Evolutionary conservation across 2,888 invertebrate species (phyloP).

Genomic region (Gortyna flavago): DNA sequence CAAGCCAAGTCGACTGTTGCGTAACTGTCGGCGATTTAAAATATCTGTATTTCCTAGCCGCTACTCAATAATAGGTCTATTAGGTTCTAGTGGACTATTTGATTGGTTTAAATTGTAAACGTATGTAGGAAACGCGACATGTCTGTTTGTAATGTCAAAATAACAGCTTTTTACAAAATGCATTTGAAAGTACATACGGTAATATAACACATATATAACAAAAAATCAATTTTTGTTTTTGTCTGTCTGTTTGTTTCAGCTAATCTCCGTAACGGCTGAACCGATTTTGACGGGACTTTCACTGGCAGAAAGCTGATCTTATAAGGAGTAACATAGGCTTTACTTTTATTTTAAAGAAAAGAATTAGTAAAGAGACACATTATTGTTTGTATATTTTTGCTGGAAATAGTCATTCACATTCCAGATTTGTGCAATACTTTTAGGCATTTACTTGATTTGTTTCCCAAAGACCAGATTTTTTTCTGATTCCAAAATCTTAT

Average conservation of each 20-base stretch:
- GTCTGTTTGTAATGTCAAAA: too few species aligned
- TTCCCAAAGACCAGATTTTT: background rate
- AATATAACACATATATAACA: too few species aligned
- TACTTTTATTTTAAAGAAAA: background rate
- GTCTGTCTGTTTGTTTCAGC: too few species aligned
- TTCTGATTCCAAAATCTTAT: background rate
- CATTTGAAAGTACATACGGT: too few species aligned
- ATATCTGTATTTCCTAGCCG: conserved; percentile 69
- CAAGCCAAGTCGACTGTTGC: conserved; percentile 66
- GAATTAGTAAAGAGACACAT: too few species aligned
- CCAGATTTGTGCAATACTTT: background rate
- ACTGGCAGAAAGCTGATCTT: too few species aligned
- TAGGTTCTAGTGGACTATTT: conserved; percentile 58
- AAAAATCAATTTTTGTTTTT: too few species aligned
- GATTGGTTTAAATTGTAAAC: conserved; percentile 46
- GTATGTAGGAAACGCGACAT: background rate
- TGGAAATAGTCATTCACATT: background rate
- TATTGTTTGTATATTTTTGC: too few species aligned
- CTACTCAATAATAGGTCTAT: conserved; percentile 70
- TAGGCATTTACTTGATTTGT: background rate
- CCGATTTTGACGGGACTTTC: too few species aligned
- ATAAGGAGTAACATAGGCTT: too few species aligned
- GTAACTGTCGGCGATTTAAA: conserved; percentile 70
- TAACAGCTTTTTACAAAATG: too few species aligned
- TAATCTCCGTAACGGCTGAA: too few species aligned